Evolutionary conservation across 2,113 vertebrate genomes (phyloP), one percentile per base, ranked within the genome.

Genomic region (Chrysemys picta): DNA sequence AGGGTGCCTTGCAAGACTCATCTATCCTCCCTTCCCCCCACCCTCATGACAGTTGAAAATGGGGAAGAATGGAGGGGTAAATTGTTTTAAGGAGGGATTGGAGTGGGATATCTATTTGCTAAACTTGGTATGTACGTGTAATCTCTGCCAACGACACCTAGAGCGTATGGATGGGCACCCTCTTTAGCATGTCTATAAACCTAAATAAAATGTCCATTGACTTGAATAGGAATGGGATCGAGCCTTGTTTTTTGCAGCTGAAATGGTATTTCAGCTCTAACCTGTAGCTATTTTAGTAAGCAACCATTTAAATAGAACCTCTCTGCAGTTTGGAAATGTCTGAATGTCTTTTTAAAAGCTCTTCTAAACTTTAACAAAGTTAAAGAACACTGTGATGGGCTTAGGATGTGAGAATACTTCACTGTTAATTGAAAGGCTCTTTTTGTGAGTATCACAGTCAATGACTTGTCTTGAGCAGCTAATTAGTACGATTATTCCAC

Each of bases 401-500:
- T 98, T 90, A 78, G 92, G 92, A 96, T 97, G 94, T 83, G 90
- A 96, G 96, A 98, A 98, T 96, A 89, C 96, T 98, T 96, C 35
- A 29, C 96, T 96, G 93, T 98, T 98, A 98, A 98, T 98, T 99
- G 98, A 96, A 96, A 97, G 94, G 95, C 94, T 96, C 82, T 95
- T 94, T 97, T 92, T 96, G 87, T 92, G 47, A 95, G 96, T 98
- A 98, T 98, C 97, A 93, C 98, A 97, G 97, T 98, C 97, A 97
- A 78, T 98, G 97, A 98, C 99, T 99, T 98, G 98, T 98, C 98
- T 97, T 97, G 97, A 98, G 98, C 95, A 98, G 99, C 99, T 99
- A 99, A 99, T 99, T 99, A 99, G 99, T 99, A 98, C 99, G 99
- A 99, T 99, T 99, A 99, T 98, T 98, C 98, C 97, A 96, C 99